Evolutionary conservation across 2,797 vertebrate species (phyloP), one percentile per base, ranked within the genome.

Genomic region (Monodelphis domestica): DNA sequence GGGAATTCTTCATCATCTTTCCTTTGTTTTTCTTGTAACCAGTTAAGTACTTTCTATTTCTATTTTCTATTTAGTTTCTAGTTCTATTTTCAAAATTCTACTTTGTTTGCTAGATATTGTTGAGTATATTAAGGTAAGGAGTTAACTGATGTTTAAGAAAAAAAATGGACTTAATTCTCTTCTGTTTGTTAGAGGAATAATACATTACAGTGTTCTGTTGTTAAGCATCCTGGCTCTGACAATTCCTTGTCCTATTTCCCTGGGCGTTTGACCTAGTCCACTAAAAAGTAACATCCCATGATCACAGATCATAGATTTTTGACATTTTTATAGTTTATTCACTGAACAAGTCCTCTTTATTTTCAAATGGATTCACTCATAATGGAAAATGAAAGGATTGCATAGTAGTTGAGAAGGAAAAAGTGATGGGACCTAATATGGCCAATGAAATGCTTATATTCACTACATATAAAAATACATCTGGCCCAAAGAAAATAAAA

Each of bases 401-500:
- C 33, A 12, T 53, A 45, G 30, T 70, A 94, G 12, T 45, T 93
- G 15, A 53, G 53, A 95, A 92, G 38, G 21, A 3, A 70, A 93
- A 96, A 89, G 63, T 15, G 84, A 12, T 88, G 5, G 38, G 89
- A 96, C 94, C 53, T 88, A 91, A 95, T 95, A 91, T 90, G 93
- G 70, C 88, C 95, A 45, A 24, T 63, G 91, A 56, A 91, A 91
- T 92, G 38, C 6, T 88, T 91, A 12, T 89, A 70, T 93, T 92
- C 51, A 90, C 92, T 45, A 88, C 84, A 59, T 92, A 94, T 52
- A 52, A 94, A 1, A 95, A 63, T 92, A 95, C 91, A 93, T 96
- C 88, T 93, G 94, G 38, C 94, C 94, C 97, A 95, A 28, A 55
- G 6, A 95, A 96, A 95, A 70, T 94, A 89, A 97, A 96, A 38